A percentile compares a stretch with the other conserved stretches of the same genome.
phyloP scores from a whole-genome alignment of 2,797 vertebrate genomes.

The Sebastes steindachneri region DNA sequence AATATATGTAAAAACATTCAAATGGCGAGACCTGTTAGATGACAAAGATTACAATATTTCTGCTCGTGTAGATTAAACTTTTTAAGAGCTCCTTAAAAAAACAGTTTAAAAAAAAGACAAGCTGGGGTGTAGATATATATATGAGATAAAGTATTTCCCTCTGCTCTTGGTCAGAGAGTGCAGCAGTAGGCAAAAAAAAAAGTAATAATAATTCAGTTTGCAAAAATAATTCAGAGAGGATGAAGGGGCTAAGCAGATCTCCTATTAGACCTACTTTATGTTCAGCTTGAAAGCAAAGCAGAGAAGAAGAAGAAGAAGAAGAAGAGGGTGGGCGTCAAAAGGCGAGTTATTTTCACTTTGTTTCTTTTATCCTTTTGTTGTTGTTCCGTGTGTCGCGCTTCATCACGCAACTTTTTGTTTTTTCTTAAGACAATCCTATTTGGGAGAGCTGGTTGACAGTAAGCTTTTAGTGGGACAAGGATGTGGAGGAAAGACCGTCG shows the following conservation, averaged over 20 bases:
- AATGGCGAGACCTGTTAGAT: slow-evolving; percentile 12
- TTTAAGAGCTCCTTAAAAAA: slow-evolving; percentile 24
- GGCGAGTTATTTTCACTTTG: slow-evolving; percentile 25
- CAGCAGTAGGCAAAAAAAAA: slow-evolving; percentile 33
- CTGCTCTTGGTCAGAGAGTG: slow-evolving; percentile 38
- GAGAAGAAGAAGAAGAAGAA: not conserved
- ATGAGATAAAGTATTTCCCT: slow-evolving; percentile 32
- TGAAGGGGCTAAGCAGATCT: slow-evolving; percentile 40
- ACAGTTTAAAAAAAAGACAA: slow-evolving; percentile 24
- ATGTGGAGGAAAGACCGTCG: slow-evolving; percentile 1
- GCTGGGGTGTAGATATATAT: slow-evolving; percentile 14
- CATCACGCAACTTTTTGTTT: not conserved
- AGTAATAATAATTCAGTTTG: slow-evolving; percentile 43
- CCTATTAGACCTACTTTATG: slow-evolving; percentile 41
- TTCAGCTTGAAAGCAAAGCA: slow-evolving; percentile 12
- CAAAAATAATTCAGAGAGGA: slow-evolving; percentile 27
- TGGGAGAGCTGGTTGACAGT: slow-evolving; percentile 17
- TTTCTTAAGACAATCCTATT: slow-evolving; percentile 28
- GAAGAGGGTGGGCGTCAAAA: slow-evolving; percentile 23
- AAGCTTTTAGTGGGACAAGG: slow-evolving; percentile 16
- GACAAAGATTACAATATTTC: slow-evolving; percentile 36
- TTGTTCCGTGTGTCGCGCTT: slow-evolving; percentile 30
- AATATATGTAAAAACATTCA: slow-evolving; percentile 29
- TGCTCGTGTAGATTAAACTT: slow-evolving; percentile 36
- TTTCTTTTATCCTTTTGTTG: slow-evolving; percentile 29